These are phyloP conservation scores for Aplocera efformata DNA, from an alignment of 2,888 invertebrate species.

Conservation along the genomic window DNA sequence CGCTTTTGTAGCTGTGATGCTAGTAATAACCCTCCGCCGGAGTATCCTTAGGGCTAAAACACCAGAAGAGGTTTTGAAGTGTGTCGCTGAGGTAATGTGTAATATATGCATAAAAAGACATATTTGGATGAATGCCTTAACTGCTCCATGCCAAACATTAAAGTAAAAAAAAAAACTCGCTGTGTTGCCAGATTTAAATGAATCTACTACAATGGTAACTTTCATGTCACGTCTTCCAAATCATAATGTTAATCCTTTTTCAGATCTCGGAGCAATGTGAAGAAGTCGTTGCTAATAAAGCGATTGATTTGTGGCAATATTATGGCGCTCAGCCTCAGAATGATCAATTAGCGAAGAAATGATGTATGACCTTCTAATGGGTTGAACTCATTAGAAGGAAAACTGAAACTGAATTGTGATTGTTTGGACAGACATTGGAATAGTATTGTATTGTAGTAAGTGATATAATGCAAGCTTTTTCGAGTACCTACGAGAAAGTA, in stretches of 20 bases:
- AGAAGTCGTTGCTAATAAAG: constrained; percentile 91
- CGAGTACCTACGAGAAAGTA: no score
- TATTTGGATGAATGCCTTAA: not conserved
- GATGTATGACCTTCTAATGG: constrained; percentile 80
- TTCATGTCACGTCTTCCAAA: constrained; percentile 78
- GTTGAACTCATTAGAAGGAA: constrained; percentile 71
- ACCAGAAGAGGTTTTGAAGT: constrained; percentile 81
- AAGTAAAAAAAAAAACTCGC: not conserved
- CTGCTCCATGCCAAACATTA: not conserved
- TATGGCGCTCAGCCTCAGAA: constrained; percentile 82
- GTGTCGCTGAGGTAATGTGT: constrained; percentile 80
- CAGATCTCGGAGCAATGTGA: constrained; percentile 90
- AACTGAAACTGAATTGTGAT: constrained; percentile 29
- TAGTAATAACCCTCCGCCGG: constrained; percentile 85
- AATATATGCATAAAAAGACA: not conserved
- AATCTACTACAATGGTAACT: constrained; percentile 18
- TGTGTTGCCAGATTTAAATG: constrained; percentile 8
- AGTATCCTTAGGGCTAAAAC: constrained; percentile 83
- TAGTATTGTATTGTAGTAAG: not conserved
- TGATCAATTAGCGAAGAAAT: constrained; percentile 71
- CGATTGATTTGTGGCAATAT: constrained; percentile 92
- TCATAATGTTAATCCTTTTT: constrained; percentile 26
- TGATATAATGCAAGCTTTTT: no score
- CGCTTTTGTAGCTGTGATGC: constrained; percentile 87
- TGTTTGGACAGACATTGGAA: constrained; percentile 13